phyloP scores from a whole-genome alignment of 2,113 vertebrate genomes.

The Gasterosteus nipponicus region DNA sequence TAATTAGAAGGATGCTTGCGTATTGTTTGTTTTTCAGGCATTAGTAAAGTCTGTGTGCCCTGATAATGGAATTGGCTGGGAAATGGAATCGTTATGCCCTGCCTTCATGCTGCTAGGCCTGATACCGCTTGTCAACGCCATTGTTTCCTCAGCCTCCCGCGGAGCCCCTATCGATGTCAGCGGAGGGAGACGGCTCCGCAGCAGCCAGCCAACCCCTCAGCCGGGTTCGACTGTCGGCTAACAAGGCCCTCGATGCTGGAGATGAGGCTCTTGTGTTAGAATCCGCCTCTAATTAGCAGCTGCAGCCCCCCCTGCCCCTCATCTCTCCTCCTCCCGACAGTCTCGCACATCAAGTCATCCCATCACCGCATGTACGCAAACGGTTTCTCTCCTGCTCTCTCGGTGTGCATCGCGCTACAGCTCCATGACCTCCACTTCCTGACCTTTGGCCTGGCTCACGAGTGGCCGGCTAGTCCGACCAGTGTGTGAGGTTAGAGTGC shows the following conservation, averaged over 20 bases:
- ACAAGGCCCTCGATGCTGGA: slow-evolving; percentile 54
- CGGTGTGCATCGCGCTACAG: neutral
- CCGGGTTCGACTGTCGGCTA: slow-evolving; percentile 54
- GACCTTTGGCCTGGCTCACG: slow-evolving; percentile 26
- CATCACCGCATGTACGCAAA: slow-evolving; percentile 15
- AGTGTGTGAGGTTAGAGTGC: neutral
- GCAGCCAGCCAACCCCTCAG: slow-evolving; percentile 55
- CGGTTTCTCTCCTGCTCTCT: neutral
- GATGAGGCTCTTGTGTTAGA: slow-evolving; percentile 40
- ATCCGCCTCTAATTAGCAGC: slow-evolving; percentile 52
- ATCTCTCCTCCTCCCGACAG: neutral
- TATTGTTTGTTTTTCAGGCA: slow-evolving; percentile 79
- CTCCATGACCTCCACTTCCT: slow-evolving; percentile 7
- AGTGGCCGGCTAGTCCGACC: slow-evolving; percentile 10
- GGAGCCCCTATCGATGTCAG: slow-evolving; percentile 72
- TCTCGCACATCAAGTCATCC: slow-evolving; percentile 34
- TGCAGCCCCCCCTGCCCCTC: slow-evolving; percentile 15
- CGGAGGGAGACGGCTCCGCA: slow-evolving; percentile 57
- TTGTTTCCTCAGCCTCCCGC: slow-evolving; percentile 68
- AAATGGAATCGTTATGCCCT: slow-evolving; percentile 75
- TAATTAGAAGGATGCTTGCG: slow-evolving; percentile 79
- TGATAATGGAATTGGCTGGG: slow-evolving; percentile 79
- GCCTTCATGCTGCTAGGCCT: slow-evolving; percentile 65
- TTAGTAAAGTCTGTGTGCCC: slow-evolving; percentile 76
- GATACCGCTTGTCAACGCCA: slow-evolving; percentile 74